Conservation (phyloP, 35 echinoderm and acorn worm species). For the Ophioderma brevispina region DNA sequence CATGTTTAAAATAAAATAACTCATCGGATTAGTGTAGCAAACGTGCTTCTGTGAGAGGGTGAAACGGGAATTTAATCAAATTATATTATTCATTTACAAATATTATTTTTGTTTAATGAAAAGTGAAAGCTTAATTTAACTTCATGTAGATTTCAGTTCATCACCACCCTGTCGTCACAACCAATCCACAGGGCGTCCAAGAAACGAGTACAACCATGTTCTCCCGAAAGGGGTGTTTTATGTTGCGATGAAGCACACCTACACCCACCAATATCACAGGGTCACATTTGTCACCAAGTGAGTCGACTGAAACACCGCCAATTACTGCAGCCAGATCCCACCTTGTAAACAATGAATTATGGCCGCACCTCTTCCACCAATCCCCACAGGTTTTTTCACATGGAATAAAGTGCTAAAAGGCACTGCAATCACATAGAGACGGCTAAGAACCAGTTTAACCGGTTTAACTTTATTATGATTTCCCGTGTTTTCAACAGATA, state of each 20-base stretch:
- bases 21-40: too few species aligned
- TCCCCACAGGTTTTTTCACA: constrained; percentile 75
- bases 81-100: too few species aligned
- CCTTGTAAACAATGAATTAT: constrained; percentile 35
- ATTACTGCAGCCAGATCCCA: constrained; percentile 7
- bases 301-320: not conserved
- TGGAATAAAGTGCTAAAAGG: too few species aligned
- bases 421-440: too few species aligned
- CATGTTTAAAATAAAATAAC: too few species aligned
- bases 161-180: not conserved
- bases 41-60: too few species aligned
- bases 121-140: too few species aligned
- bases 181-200: not conserved
- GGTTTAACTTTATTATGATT: too few species aligned
- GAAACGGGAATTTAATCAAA: too few species aligned
- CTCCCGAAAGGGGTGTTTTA: not conserved
- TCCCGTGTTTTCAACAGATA: too few species aligned
- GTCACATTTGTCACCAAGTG: not conserved
- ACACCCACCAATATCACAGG: not conserved
- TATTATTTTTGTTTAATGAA: too few species aligned
- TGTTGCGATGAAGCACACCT: not conserved
- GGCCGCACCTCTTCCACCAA: constrained; percentile 68
- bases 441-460: too few species aligned
- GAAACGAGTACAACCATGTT: not conserved
- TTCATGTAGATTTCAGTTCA: not conserved